Base-by-base conservation (phyloP, 2,797 vertebrate species). In the Bovichtus variegatus region DNA sequence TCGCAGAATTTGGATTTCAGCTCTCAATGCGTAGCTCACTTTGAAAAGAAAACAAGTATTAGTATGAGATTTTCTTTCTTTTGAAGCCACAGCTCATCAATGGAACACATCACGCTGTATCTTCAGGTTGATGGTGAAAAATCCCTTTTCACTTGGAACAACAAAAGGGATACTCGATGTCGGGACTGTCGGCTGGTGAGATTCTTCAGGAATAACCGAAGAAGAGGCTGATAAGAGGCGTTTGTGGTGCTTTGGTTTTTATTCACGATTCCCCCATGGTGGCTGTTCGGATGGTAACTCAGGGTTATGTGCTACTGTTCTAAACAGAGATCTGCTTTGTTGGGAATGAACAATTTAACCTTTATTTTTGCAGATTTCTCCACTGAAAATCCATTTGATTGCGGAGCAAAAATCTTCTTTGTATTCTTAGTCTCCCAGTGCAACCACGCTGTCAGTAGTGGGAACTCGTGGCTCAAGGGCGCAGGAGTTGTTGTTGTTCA, bases 81-180 rank as follows among this genome's bases (percentile, higher is more conserved):
- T 85, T 84, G 51, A 86, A 80, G 57, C 70, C 53, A 16, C 12
- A 50, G 50, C 69, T 84, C 76, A 74, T 86, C 71, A 82, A 34
- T 74, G 65, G 58, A 84, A 71, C 34, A 73, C 82, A 78, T 76
- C 67, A 67, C 47, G 13, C 43, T 27, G 69, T 49, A 51, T 75
- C 51, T 82, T 1, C 6, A 40, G 60, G 68, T 27, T 76, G 74
- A 74, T 71, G 66, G 74, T 71, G 41, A 71, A 80, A 77, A 81
- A 76, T 16, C 16, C 31, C 53, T 84, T 91, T 89, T 90, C 58
- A 77, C 83, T 86, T 55, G 63, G 23, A 38, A 69, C 64, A 84
- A 81, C 80, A 90, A 91, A 86, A 51, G 49, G 3, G 41, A 36
- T 4, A 19, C 31, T 76, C n/a, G 0, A 18, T 76, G 43, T 72